Base-by-base conservation (phyloP, 2,797 vertebrate genomes). In the Poecilia gillii region DNA sequence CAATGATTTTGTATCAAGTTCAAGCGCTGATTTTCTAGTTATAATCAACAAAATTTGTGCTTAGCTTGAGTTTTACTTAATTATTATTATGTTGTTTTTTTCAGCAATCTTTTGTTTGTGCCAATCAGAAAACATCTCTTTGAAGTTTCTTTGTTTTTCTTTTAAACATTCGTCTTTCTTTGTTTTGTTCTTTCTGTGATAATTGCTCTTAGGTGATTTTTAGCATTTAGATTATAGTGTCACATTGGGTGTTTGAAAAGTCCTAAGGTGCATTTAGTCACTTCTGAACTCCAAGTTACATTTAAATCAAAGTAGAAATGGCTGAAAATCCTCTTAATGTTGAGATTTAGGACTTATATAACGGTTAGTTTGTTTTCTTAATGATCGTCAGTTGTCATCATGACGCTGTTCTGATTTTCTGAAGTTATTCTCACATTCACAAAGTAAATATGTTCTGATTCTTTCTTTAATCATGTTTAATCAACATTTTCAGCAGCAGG, bases 211-310 rank as follows among this genome's bases (percentile, higher is more conserved):
- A 68, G 88, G 88, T 83, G 81, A 70, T 25, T 18, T 33, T 25
- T 90, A 85, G 87, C 90, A 90, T 93, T 93, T 93, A 91, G 84
- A 92, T 89, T 87, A 83, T 84, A 89, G 83, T 51, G 47, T 78
- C 36, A 23, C 73, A 41, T 89, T 83, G 45, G 74, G 87, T 85
- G 79, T 85, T 78, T 72, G 72, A 49, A 72, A 81, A 78, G 53
- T 77, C 82, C 79, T 75, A 81, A 68, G 36, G 64, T 81, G 80
- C 78, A 77, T 79, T 41, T 46, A 79, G 78, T 83, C 80, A 78
- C 78, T 46, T 81, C 66, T 66, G 4, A 31, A 41, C 36, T 20
- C 3, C 6, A 64, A 33, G 5, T 64, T 7, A 64, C 16, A 16
- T 64, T 64, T 36, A 64, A 36, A 36, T 20, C 20, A 64, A 62